Percentiles rank a stretch among this genome's conserved stretches.
phyloP scores from a whole-genome alignment of 2,113 vertebrate genomes.

The Corythornis vintsioides region DNA sequence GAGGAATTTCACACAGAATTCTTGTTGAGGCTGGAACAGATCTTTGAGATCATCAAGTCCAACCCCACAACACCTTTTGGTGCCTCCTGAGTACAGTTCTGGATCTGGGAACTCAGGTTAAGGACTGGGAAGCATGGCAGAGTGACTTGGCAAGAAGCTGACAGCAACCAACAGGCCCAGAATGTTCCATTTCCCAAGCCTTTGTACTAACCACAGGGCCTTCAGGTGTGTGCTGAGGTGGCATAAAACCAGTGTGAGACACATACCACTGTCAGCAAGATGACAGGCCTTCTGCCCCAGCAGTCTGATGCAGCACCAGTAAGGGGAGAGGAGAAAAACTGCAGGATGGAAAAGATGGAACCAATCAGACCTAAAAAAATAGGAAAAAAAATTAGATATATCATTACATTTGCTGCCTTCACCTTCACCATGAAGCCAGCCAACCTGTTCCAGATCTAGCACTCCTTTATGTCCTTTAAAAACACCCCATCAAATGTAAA shows the following conservation, averaged over 20 bases:
- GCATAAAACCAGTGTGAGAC: neutral
- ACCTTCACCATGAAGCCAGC: neutral
- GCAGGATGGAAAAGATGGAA: slow-evolving; percentile 90
- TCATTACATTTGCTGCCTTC: neutral
- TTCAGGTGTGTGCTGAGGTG: neutral
- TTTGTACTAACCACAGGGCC: neutral
- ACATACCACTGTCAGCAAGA: slow-evolving; percentile 87
- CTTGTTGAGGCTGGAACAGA: too few species aligned
- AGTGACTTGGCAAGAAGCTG: neutral
- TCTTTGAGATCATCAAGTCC: too few species aligned
- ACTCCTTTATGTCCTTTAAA: neutral
- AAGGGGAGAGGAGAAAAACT: slow-evolving; percentile 90
- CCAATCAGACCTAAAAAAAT: slow-evolving; percentile 87
- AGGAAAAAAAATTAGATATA: fast-evolving
- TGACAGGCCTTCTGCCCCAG: slow-evolving; percentile 85
- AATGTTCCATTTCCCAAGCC: neutral
- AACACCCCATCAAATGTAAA: neutral
- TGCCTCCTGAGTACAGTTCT: neutral
- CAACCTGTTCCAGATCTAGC: neutral
- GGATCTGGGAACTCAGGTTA: neutral
- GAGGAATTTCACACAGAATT: too few species aligned
- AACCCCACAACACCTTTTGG: neutral
- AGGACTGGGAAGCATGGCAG: neutral
- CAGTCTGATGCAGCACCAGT: slow-evolving; percentile 88
- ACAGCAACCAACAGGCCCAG: neutral